Conservation (phyloP, 2,113 vertebrate species). For the Polypterus senegalus region DNA sequence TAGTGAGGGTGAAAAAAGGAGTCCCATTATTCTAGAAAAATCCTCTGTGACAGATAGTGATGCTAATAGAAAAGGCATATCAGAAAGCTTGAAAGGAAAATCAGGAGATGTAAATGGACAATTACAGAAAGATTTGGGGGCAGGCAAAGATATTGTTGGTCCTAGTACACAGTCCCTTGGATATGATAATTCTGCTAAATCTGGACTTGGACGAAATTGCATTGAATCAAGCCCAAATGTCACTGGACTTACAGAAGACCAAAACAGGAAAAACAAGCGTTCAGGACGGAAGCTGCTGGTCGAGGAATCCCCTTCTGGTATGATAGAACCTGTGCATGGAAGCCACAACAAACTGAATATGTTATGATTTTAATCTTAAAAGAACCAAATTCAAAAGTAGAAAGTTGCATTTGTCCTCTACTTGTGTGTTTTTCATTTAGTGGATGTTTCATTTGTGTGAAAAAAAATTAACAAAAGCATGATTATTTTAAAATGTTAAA, state of each 20-base stretch:
- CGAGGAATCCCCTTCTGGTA: conserved; percentile 30
- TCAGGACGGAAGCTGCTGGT: conserved; percentile 13
- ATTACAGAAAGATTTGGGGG: not conserved
- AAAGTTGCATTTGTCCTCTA: no score
- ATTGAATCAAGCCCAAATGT: not conserved
- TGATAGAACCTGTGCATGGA: conserved; percentile 34
- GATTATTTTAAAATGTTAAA: no score
- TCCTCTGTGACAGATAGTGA: no score
- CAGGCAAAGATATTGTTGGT: not conserved
- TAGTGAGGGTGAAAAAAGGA: not conserved
- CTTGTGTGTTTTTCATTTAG: no score
- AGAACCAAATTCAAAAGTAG: no score
- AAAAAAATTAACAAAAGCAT: no score
- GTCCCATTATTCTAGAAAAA: no score
- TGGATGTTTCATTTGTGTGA: no score
- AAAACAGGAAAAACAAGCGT: not conserved
- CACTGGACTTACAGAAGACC: not conserved
- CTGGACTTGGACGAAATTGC: not conserved
- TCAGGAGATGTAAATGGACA: not conserved
- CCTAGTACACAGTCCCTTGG: no score
- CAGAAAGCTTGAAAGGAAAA: no score
- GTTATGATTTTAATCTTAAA: no score
- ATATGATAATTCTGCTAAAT: not conserved
- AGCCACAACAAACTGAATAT: conserved; percentile 5
- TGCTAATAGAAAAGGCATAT: no score